Evolutionary conservation across 2,113 vertebrate genomes (phyloP).

Genomic region (Poecile atricapillus): DNA sequence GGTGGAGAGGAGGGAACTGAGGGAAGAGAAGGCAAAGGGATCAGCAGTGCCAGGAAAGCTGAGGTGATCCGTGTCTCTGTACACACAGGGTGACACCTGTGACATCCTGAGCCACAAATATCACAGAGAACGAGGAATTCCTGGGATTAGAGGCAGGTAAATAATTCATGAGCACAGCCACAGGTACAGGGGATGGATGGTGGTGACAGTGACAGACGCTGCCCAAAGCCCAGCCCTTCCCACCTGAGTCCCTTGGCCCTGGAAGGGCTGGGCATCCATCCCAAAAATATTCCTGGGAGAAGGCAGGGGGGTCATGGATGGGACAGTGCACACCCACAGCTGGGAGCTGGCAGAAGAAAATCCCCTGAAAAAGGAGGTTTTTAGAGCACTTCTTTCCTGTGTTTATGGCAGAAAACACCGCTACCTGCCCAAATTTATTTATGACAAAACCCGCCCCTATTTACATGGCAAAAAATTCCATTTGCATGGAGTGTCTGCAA

Average conservation of each 20-base stretch:
- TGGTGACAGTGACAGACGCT: fast-evolving
- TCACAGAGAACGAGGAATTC: not conserved
- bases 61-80: not conserved
- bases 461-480: not conserved
- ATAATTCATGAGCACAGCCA: not conserved
- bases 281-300: not conserved
- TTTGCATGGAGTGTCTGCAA: not conserved
- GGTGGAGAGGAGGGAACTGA: not conserved
- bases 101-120: not conserved
- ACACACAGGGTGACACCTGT: not conserved
- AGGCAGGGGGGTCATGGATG: fast-evolving
- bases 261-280: not conserved
- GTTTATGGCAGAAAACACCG: not conserved
- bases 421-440: not conserved
- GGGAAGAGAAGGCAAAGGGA: not conserved
- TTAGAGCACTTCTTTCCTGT: not conserved
- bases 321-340: not conserved
- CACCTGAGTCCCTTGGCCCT: fast-evolving
- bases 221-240: too few relatives aligned
- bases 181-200: not conserved
- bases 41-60: not conserved
- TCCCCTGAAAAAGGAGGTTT: not conserved
- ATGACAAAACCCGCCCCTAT: not conserved
- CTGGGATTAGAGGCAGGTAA: not conserved
- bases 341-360: not conserved